phyloP scores from a whole-genome alignment of 2,113 vertebrate species.

The Sitta europaea region DNA sequence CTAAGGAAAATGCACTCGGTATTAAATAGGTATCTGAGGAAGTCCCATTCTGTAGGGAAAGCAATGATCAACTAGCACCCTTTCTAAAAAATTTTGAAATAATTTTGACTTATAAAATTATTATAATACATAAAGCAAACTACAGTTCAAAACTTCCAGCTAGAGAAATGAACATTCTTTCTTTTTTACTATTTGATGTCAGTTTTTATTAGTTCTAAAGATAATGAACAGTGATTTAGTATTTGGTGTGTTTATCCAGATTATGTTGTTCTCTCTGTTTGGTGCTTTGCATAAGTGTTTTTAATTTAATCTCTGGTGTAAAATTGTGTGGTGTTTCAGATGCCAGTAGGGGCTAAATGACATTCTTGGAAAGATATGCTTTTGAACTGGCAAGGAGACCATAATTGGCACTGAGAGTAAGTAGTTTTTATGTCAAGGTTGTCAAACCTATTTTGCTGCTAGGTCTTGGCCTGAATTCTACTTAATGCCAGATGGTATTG shows the following conservation, averaged over 20 bases:
- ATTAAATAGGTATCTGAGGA: not conserved
- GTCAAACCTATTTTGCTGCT: slow-evolving; percentile 28
- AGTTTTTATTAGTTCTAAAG: not conserved
- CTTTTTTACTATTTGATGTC: not conserved
- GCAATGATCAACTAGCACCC: not conserved
- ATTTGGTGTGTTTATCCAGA: not conserved
- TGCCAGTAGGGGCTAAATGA: not conserved
- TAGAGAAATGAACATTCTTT: not conserved
- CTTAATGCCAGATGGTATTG: slow-evolving; percentile 62
- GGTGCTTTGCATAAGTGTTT: not conserved
- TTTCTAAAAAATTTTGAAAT: not conserved
- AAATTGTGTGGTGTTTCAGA: not conserved
- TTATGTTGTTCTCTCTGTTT: not conserved
- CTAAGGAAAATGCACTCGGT: not conserved
- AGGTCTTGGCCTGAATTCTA: slow-evolving; percentile 48
- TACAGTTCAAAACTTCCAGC: not conserved
- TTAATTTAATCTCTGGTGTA: not conserved
- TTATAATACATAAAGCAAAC: not conserved
- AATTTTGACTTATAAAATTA: not conserved
- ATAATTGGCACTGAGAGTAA: slow-evolving; percentile 35
- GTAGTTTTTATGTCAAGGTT: slow-evolving; percentile 56
- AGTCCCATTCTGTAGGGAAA: not conserved
- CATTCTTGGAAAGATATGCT: slow-evolving; percentile 18
- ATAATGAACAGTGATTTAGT: not conserved
- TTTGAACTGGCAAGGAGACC: slow-evolving; percentile 35